phyloP scores from a whole-genome alignment of 2,113 vertebrate genomes.

The Pseudois nayaur region DNA sequence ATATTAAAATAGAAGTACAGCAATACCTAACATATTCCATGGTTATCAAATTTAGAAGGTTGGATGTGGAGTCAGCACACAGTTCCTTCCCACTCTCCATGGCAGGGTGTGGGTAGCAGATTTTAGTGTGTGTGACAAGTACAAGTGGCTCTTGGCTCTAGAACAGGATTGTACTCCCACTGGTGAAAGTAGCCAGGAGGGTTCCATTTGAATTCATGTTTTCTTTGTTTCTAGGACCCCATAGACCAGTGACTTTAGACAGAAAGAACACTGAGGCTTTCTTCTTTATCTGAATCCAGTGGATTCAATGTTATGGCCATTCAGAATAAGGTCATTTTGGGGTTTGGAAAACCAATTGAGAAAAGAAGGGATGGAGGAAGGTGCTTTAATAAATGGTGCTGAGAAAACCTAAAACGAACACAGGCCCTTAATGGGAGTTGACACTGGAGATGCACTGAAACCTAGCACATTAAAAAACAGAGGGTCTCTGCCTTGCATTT shows the following conservation, averaged over 20 bases:
- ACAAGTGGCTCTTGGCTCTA: conserved; percentile 28
- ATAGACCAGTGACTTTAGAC: background rate
- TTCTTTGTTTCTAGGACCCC: background rate
- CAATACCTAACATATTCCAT: background rate
- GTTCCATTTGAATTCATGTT: conserved; percentile 9
- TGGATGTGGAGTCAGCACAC: background rate
- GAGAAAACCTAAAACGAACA: background rate
- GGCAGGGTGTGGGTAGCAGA: background rate
- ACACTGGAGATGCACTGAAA: background rate
- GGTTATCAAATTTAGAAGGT: background rate
- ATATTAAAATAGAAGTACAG: conserved; percentile 3
- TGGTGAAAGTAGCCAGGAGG: conserved; percentile 24
- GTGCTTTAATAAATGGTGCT: background rate
- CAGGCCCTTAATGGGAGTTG: background rate
- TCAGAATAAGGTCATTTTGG: conserved; percentile 12
- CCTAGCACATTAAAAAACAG: background rate
- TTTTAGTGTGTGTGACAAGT: background rate
- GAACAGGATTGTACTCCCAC: background rate
- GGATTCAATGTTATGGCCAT: background rate
- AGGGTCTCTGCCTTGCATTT: background rate
- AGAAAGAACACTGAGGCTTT: background rate
- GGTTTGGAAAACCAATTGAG: conserved; percentile 7
- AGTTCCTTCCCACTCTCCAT: background rate
- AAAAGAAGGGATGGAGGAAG: background rate
- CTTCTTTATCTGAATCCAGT: conserved; percentile 32